A percentile compares a stretch with the other conserved stretches of the same genome.
phyloP scores from a whole-genome alignment of 2,888 invertebrate species.

The Agrotis segetum region DNA sequence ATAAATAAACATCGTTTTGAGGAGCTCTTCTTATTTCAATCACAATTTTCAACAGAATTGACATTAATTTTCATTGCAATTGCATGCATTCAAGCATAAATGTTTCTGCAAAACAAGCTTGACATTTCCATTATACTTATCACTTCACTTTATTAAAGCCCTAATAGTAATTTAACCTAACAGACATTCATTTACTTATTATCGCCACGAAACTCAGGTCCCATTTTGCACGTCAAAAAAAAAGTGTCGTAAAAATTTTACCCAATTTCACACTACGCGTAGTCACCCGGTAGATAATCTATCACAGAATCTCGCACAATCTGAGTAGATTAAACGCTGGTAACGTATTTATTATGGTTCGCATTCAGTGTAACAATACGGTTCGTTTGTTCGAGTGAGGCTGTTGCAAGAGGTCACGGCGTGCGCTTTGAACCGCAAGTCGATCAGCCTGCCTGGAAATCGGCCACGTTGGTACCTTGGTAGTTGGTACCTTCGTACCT shows the following conservation, averaged over 20 bases:
- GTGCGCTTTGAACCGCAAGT: slow-evolving; percentile 38
- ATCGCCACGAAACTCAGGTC: neutral
- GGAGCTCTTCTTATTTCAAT: neutral
- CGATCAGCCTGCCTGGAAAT: slow-evolving; percentile 50
- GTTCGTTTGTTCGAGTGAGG: slow-evolving; percentile 59
- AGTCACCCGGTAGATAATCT: slow-evolving; percentile 60
- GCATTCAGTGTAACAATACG: slow-evolving; percentile 64
- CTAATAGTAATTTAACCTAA: too few relatives aligned
- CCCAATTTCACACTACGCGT: slow-evolving; percentile 37
- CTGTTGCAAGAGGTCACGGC: slow-evolving; percentile 58
- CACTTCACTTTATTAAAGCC: too few relatives aligned
- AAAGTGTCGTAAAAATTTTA: neutral
- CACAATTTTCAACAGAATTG: neutral
- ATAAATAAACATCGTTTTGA: neutral
- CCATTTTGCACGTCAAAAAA: neutral
- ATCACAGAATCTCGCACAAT: slow-evolving; percentile 76
- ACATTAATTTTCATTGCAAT: too few relatives aligned
- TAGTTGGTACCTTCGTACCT: slow-evolving; percentile 5
- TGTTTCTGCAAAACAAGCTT: too few relatives aligned
- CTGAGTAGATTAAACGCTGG: slow-evolving; percentile 74
- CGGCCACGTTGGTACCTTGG: slow-evolving; percentile 6
- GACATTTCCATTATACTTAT: too few relatives aligned
- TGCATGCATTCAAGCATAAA: too few relatives aligned
- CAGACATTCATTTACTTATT: neutral
- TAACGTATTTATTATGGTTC: slow-evolving; percentile 69